Evolutionary conservation across 2,888 invertebrate genomes (phyloP).

Genomic region (Coecobrya sp.): DNA sequence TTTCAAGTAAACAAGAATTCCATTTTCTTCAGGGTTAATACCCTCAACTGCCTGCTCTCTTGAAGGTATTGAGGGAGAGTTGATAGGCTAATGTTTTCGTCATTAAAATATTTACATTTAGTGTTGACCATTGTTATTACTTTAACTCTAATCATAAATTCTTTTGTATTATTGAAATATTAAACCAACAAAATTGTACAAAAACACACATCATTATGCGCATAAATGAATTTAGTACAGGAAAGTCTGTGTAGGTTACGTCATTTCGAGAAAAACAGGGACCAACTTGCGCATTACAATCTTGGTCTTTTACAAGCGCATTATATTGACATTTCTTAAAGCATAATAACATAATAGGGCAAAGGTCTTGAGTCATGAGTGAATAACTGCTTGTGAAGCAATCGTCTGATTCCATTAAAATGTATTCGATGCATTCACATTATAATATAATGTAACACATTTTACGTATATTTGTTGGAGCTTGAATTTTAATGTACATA

Average conservation of each 20-base stretch:
- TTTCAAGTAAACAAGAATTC: too few relatives aligned
- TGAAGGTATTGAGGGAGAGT: too few relatives aligned
- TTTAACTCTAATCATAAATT: too few relatives aligned
- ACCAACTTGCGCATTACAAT: constrained; percentile 4
- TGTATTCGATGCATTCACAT: neutral
- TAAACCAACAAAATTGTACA: too few relatives aligned
- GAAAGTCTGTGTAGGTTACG: neutral
- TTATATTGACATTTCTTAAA: constrained; percentile 28
- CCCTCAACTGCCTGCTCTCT: too few relatives aligned
- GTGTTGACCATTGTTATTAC: too few relatives aligned
- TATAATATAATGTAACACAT: neutral
- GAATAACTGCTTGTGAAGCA: constrained; percentile 22
- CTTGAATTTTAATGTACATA: constrained; percentile 2
- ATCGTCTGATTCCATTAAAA: constrained; percentile 21
- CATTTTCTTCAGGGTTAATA: too few relatives aligned
- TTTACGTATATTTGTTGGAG: neutral
- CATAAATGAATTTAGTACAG: neutral
- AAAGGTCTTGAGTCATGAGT: constrained; percentile 61
- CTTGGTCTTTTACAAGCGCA: constrained; percentile 1
- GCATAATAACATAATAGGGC: constrained; percentile 39
- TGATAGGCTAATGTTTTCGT: too few relatives aligned
- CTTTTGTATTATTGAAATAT: too few relatives aligned
- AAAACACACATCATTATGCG: too few relatives aligned
- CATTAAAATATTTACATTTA: too few relatives aligned
- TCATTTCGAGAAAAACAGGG: constrained; percentile 29